Evolutionary conservation across 53 echinoderm and acorn worm genomes (phyloP).

Genomic region (Henricia sp.): DNA sequence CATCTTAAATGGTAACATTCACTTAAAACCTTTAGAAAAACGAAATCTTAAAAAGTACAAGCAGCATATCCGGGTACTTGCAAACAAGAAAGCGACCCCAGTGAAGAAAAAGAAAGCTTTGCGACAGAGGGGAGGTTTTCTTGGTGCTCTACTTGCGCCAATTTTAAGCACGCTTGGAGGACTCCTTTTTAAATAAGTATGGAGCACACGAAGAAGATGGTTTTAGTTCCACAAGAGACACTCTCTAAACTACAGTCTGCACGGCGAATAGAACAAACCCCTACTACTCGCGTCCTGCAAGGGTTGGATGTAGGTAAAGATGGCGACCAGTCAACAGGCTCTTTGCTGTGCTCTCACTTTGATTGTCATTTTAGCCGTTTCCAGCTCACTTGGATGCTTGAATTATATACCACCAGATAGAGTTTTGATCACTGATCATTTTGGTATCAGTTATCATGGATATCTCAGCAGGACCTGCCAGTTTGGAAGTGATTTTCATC

Average conservation of each 20-base stretch:
- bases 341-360: too few species aligned
- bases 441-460: too few species aligned
- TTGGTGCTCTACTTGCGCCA: slow-evolving; percentile 46
- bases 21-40: slow-evolving; percentile 63
- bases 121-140: slow-evolving; percentile 70
- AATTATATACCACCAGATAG: too few species aligned
- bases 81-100: slow-evolving; percentile 30
- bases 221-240: slow-evolving; percentile 71
- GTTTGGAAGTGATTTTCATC: too few species aligned
- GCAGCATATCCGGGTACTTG: slow-evolving; percentile 47
- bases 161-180: slow-evolving; percentile 44
- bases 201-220: slow-evolving; percentile 78
- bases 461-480: too few species aligned
- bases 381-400: too few species aligned
- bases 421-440: too few species aligned
- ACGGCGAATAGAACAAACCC: slow-evolving; percentile 51
- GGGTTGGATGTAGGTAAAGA: slow-evolving; percentile 55
- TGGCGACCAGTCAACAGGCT: too few species aligned
- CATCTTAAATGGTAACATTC: slow-evolving; percentile 48
- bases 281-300: slow-evolving; percentile 41
- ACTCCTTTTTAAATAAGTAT: slow-evolving; percentile 55
- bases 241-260: slow-evolving; percentile 55
- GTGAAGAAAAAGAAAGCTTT: slow-evolving; percentile 61
- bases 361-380: too few species aligned
- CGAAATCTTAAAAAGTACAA: slow-evolving; percentile 50